Conservation (phyloP, 2,888 invertebrate genomes). For the Chloroclystis v-ata region DNA sequence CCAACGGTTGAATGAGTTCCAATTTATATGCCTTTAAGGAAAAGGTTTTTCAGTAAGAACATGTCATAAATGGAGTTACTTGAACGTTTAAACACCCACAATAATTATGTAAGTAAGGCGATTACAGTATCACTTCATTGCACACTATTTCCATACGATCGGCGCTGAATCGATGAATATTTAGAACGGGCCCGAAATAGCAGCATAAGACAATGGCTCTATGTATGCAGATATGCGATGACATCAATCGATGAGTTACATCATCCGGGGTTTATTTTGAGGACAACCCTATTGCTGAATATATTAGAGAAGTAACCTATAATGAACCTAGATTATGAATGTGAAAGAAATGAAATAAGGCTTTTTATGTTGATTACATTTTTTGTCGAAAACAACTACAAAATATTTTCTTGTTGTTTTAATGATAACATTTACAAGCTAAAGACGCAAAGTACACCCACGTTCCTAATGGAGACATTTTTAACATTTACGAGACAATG, state of each 20-base stretch:
- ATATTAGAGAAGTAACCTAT: too few relatives aligned
- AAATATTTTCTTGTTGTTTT: background rate
- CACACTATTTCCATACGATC: constrained; percentile 4
- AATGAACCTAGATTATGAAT: too few relatives aligned
- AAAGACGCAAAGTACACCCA: too few relatives aligned
- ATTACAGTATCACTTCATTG: background rate
- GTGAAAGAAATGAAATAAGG: too few relatives aligned
- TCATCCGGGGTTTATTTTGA: background rate
- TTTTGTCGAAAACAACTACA: too few relatives aligned
- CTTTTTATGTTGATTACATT: too few relatives aligned
- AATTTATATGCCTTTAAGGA: too few relatives aligned
- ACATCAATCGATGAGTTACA: constrained; percentile 10
- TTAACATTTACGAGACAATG: background rate
- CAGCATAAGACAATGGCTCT: constrained; percentile 8
- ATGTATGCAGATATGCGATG: constrained; percentile 7
- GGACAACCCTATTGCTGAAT: background rate
- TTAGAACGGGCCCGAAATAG: constrained; percentile 12
- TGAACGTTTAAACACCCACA: too few relatives aligned
- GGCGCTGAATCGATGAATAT: constrained; percentile 12
- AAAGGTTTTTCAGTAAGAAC: too few relatives aligned
- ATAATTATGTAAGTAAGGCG: background rate
- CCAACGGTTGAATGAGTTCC: too few relatives aligned
- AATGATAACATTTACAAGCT: too few relatives aligned
- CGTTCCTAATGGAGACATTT: background rate
- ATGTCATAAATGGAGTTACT: too few relatives aligned